These are phyloP conservation scores for Spatula versicolor DNA, from an alignment of 2,797 vertebrate genomes.

Conservation along the genomic window DNA sequence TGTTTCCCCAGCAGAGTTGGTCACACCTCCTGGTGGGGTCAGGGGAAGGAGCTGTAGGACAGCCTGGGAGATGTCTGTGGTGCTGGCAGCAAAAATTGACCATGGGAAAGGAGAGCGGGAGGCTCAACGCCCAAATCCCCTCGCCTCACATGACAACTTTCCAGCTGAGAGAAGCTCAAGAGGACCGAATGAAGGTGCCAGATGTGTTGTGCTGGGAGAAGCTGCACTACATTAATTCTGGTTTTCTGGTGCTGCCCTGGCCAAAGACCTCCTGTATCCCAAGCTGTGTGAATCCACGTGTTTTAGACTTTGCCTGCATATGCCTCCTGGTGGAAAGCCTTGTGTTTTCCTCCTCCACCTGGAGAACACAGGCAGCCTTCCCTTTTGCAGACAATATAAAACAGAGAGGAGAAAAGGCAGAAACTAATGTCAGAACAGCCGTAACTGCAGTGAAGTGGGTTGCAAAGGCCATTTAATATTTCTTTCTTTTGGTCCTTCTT, in stretches of 20 bases:
- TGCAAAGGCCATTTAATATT: background rate
- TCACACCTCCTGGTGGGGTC: background rate
- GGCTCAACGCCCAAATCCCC: conserved; percentile 41
- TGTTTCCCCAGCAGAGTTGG: background rate
- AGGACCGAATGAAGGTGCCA: background rate
- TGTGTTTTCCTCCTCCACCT: background rate
- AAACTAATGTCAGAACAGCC: background rate
- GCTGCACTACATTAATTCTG: background rate
- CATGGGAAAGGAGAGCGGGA: background rate
- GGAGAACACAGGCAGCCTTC: background rate
- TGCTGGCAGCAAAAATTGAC: conserved; percentile 25
- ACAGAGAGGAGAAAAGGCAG: background rate
- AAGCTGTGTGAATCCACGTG: background rate
- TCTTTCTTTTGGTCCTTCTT: background rate
- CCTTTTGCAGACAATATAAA: background rate
- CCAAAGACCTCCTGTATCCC: background rate
- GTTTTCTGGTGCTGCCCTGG: background rate
- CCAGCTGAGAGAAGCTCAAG: background rate
- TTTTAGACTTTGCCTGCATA: background rate
- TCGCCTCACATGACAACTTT: background rate
- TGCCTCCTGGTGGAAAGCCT: background rate
- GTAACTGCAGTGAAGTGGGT: background rate
- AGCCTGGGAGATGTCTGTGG: background rate
- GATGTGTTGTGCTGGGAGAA: background rate
- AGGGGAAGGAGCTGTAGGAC: background rate